phyloP scores from a whole-genome alignment of 2,797 vertebrate species.

The Amblyraja radiata region DNA sequence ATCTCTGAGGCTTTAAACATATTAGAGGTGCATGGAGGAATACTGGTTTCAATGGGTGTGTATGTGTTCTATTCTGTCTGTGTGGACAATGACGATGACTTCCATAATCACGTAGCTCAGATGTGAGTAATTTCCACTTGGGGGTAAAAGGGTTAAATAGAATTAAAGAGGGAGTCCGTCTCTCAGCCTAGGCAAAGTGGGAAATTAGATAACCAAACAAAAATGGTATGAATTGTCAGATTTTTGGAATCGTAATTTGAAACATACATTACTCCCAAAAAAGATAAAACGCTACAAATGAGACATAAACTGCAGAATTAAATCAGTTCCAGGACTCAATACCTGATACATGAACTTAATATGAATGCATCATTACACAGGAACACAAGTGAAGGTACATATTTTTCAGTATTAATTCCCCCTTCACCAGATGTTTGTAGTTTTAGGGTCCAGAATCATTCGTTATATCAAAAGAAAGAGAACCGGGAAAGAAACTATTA shows the following conservation, averaged over 20 bases:
- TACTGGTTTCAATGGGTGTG: too few species aligned
- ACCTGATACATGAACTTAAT: not conserved
- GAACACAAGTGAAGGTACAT: not conserved
- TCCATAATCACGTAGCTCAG: not conserved
- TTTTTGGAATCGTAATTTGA: not conserved
- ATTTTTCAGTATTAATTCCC: not conserved
- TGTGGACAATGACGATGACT: not conserved
- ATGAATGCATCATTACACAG: not conserved
- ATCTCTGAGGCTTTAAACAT: not conserved
- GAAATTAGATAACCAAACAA: not conserved
- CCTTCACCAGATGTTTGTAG: not conserved
- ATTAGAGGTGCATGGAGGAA: not conserved
- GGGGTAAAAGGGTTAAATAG: not conserved
- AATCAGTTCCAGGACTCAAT: not conserved
- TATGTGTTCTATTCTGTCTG: not conserved
- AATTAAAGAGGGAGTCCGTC: not conserved
- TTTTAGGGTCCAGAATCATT: not conserved
- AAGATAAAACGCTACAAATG: not conserved
- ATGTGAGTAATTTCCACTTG: not conserved
- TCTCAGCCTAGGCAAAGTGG: not conserved
- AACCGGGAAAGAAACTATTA: not conserved
- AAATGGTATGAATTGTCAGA: not conserved
- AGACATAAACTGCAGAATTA: not conserved
- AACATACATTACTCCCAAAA: not conserved
- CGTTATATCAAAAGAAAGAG: constrained; percentile 1